Conservation (phyloP, 2,888 invertebrate species). For the Pasiphila rectangulata region DNA sequence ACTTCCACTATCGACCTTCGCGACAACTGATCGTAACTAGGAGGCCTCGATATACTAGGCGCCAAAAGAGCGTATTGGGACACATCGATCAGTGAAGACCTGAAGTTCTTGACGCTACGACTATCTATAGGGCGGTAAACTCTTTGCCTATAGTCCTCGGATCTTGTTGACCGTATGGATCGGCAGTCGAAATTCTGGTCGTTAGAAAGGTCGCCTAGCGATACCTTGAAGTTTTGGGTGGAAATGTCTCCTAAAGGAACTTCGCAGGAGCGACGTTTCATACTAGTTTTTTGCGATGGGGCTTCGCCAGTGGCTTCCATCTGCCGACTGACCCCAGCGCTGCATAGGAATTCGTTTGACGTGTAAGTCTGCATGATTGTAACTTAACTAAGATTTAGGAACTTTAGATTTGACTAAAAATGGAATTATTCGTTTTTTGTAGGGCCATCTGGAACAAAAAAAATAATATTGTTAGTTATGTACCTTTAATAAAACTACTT, state of each 20-base stretch:
- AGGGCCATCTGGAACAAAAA: slow-evolving; percentile 67
- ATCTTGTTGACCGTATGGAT: slow-evolving; percentile 62
- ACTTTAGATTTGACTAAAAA: slow-evolving; percentile 70
- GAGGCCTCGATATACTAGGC: slow-evolving; percentile 53
- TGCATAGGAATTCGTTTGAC: slow-evolving; percentile 72
- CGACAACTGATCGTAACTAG: slow-evolving; percentile 73
- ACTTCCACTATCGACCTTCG: slow-evolving; percentile 69
- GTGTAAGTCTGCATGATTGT: slow-evolving; percentile 63
- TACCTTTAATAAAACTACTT: background rate
- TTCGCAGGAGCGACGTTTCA: slow-evolving; percentile 74
- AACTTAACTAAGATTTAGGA: slow-evolving; percentile 60
- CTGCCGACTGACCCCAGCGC: slow-evolving; percentile 73
- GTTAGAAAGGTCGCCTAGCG: slow-evolving; percentile 64
- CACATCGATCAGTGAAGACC: slow-evolving; percentile 69
- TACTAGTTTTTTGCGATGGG: slow-evolving; percentile 71
- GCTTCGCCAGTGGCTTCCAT: slow-evolving; percentile 76
- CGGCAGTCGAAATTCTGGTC: slow-evolving; percentile 64
- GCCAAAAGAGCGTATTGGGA: slow-evolving; percentile 47
- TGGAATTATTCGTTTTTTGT: slow-evolving; percentile 71
- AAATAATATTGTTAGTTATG: slow-evolving; percentile 19
- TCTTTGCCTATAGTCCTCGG: slow-evolving; percentile 60
- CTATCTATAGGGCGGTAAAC: slow-evolving; percentile 71
- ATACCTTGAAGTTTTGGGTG: slow-evolving; percentile 73
- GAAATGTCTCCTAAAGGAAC: slow-evolving; percentile 74
- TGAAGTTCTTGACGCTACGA: slow-evolving; percentile 69